Percentiles rank a stretch among this genome's conserved stretches.
These are phyloP conservation scores for Magallana nippona DNA, from an alignment of 2,888 invertebrate genomes.

Conservation along the genomic window DNA sequence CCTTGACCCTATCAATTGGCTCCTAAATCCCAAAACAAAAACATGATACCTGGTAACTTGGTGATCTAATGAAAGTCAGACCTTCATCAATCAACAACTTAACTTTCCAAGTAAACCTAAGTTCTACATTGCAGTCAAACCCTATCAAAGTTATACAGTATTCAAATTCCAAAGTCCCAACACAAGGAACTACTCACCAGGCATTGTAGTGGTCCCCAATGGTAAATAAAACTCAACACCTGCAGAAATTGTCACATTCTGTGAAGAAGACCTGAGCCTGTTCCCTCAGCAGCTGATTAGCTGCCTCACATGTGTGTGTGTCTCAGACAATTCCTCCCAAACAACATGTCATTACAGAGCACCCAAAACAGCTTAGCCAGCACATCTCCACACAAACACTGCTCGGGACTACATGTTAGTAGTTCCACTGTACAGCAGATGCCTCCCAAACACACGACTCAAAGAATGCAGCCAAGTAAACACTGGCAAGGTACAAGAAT, in stretches of 20 bases:
- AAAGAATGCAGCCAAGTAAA: no score
- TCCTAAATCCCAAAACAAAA: no score
- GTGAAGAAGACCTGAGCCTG: not conserved
- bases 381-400: constrained; percentile 29
- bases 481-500: no score
- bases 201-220: constrained; percentile 19
- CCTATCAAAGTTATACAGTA: no score
- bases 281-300: constrained; percentile 5
- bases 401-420: not conserved
- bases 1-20: no score
- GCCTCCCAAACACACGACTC: not conserved
- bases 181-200: not conserved
- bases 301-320: constrained; percentile 23
- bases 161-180: no score
- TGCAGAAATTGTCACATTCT: constrained; percentile 14
- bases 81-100: no score
- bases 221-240: not conserved
- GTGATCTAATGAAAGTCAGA: no score
- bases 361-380: constrained; percentile 26
- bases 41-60: no score
- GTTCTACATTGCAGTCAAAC: no score
- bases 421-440: not conserved
- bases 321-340: constrained; percentile 27
- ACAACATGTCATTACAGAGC: constrained; percentile 31
- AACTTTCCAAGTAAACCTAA: no score